Base-by-base conservation (phyloP, 2,888 invertebrate genomes). In the Lottia gigantea region DNA sequence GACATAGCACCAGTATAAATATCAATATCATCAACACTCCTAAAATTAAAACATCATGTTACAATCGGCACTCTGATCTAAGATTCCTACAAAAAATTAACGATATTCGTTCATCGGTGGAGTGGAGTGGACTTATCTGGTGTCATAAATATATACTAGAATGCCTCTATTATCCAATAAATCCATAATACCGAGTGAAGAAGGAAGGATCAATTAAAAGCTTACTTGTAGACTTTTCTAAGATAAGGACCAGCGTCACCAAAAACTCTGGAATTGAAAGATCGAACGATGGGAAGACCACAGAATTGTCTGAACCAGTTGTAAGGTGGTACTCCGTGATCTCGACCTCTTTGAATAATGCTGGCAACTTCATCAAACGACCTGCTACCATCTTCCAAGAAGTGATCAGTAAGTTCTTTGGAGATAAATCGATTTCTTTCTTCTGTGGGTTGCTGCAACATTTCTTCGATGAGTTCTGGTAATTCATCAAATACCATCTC, bases 321-420 rank as follows among this genome's bases (percentile, higher is more conserved):
- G 72, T 23, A 72, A 47, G 68, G 19, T 19, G 49, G 49, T 66
- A 68, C 11, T 45, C 31, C 40, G 68, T 64, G 11, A 70, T 67
- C 46, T 65, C 62, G 45, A 70, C 73, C 63, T 70, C 62, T 7
- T 70, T 70, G 26, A 45, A 64, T n/a, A 62, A n/a, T 23, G 64
- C 46, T 3, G 40, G n/a, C 45, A 26, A 25, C 19, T 70, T 62
- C 7, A 26, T 64, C 61, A 64, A 64, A 16, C 49, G 46, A 15
- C 0, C 14, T 19, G 15, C 46, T 19, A 47, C 19, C 14, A 6
- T 15, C 4, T 7, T 46, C 46, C 7, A 23, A 46, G 6, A 46
- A 11, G 46, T 25, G 46, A 46, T 26, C 19, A 0, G 7, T 46
- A 14, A 62, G 15, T 19, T 63, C 26, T n/a, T 47, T 8, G 11